Conservation (phyloP, 2,888 invertebrate genomes). For the Andrena fulva region DNA sequence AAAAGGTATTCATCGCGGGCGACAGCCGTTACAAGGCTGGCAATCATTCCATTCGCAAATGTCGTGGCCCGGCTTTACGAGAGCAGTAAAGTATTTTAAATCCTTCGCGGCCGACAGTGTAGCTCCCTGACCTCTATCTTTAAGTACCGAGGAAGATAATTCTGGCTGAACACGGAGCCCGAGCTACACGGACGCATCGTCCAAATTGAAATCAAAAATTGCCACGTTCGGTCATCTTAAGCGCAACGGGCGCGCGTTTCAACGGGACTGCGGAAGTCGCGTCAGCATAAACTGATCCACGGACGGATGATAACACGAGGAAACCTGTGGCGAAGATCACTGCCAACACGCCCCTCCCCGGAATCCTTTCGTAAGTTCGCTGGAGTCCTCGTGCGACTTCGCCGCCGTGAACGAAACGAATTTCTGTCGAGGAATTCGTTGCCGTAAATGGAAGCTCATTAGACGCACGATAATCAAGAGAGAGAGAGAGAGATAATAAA, state of each 20-base stretch:
- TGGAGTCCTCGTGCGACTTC: slow-evolving; percentile 6
- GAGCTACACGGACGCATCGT: background rate
- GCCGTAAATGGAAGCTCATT: background rate
- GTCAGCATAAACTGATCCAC: background rate
- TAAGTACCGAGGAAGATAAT: background rate
- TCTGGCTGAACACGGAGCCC: background rate
- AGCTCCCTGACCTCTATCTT: too few species aligned
- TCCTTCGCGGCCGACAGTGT: background rate
- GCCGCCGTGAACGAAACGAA: background rate
- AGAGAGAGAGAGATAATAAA: background rate
- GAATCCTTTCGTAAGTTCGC: slow-evolving; percentile 30
- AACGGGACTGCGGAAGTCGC: background rate
- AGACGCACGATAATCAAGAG: background rate
- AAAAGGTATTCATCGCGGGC: background rate
- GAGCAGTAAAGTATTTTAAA: background rate
- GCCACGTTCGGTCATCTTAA: slow-evolving; percentile 5
- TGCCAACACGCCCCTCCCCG: slow-evolving; percentile 74
- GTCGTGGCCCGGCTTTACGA: background rate
- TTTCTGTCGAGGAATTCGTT: slow-evolving; percentile 9
- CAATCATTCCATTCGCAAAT: background rate
- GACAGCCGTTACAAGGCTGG: background rate
- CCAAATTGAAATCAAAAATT: slow-evolving; percentile 1
- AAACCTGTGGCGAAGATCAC: slow-evolving; percentile 69
- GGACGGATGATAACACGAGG: slow-evolving; percentile 1
- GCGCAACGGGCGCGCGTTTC: background rate